Evolutionary conservation across 1,140 invertebrate species (phyloP), one percentile per base, ranked within the genome.

Genomic region (Drosophila chauvacae): DNA sequence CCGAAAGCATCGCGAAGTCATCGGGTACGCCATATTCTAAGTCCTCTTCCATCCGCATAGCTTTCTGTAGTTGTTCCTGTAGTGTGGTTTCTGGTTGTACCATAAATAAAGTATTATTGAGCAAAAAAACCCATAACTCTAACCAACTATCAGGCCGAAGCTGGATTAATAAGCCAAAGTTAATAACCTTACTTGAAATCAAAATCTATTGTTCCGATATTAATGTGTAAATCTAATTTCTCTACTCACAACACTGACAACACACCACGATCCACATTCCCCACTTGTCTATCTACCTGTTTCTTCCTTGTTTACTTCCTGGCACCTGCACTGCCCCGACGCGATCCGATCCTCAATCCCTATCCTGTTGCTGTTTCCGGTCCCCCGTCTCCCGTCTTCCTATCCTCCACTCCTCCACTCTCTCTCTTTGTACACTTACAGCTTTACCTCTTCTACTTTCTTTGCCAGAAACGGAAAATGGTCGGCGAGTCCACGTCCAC

Each of bases 401-500:
- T 47, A 41, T 51, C 41, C 57, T 45, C 53, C 14, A 30, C 65
- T 48, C 37, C 48, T 30, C 23, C 23, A 23, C 23, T 23, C 57
- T 69, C 76, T 79, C 80, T 80, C 69, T 90, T 83, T 81, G 65
- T 76, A 80, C 88, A 92, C 88, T 86, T 92, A 92, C 91, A 92
- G 91, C 91, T 91, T 93, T 93, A 92, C 91, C 93, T 92, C 63
- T 85, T 92, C 72, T 92, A 91, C 93, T 94, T 93, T 91, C 78
- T 92, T 91, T 96, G 97, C 59, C 95, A 98, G 97, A 98, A 98
- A 95, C 95, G 98, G 92, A 99, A 99, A 95, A 97, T 98, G 94
- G 96, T 99, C 20, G 97, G 97, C 42, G 98, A 99, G 92, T 97
- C 98, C 11, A 99, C 98, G 50, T 99, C 98, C 23, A 99, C 99